phyloP scores from a whole-genome alignment of 2,113 vertebrate genomes.

The Rattus norvegicus region GRCr8 NC_086022.1:66848001-66848500 shows the following conservation, averaged over 20 bases:
- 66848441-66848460: slow-evolving; percentile 1
- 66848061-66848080: neutral
- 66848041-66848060: neutral
- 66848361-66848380: neutral
- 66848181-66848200: neutral
- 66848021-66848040: slow-evolving; percentile 27
- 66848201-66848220: neutral
- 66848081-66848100: neutral
- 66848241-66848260: neutral
- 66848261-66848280: neutral
- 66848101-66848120: slow-evolving; percentile 9
- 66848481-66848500: slow-evolving; percentile 17
- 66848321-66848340: slow-evolving; percentile 44
- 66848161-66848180: neutral
- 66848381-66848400: neutral
- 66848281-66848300: neutral
- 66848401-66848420: neutral
- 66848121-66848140: neutral
- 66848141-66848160: neutral
- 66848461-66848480: neutral
- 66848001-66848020: neutral
- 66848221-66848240: neutral
- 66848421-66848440: neutral
- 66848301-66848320: slow-evolving; percentile 15
- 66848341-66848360: slow-evolving; percentile 19